A percentile compares a stretch with the other conserved stretches of the same genome.
Conservation (phyloP, 2,113 vertebrate species). For the Oncorhynchus tshawytscha region DNA sequence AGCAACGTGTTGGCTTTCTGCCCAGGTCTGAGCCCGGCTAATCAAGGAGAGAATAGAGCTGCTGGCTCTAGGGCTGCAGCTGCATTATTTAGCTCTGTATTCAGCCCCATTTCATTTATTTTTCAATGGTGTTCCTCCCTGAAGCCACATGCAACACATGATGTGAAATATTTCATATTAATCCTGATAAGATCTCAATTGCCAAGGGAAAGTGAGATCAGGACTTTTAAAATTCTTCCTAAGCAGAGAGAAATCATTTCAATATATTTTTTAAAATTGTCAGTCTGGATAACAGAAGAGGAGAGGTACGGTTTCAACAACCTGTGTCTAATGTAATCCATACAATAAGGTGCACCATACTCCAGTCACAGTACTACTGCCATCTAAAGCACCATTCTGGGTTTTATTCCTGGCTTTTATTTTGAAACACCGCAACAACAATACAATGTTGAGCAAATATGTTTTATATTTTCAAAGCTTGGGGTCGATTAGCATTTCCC, state of each 20-base stretch:
- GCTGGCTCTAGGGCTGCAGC: conserved; percentile 57
- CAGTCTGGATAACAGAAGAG: conserved; percentile 40
- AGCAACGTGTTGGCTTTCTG: conserved; percentile 46
- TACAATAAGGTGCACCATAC: conserved; percentile 6
- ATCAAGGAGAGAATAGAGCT: conserved; percentile 64
- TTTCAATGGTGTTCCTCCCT: conserved; percentile 62
- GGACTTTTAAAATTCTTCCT: conserved; percentile 67
- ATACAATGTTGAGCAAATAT: conserved; percentile 38
- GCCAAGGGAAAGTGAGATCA: conserved; percentile 63
- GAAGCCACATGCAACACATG: conserved; percentile 57
- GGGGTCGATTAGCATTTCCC: conserved; percentile 66
- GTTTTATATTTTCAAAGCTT: conserved; percentile 56
- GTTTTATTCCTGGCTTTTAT: conserved; percentile 33
- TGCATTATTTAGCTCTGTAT: conserved; percentile 77
- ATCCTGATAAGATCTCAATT: conserved; percentile 68
- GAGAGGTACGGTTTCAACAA: conserved; percentile 35
- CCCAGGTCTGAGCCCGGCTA: conserved; percentile 63
- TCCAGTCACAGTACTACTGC: not conserved
- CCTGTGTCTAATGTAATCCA: not conserved
- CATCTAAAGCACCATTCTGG: conserved; percentile 10
- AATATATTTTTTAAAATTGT: conserved; percentile 50
- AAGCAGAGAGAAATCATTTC: conserved; percentile 62
- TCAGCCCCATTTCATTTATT: conserved; percentile 70
- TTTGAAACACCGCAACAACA: conserved; percentile 5
- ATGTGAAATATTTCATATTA: conserved; percentile 66